These are phyloP conservation scores for Catamblyrhynchus diadema DNA, from an alignment of 2,797 vertebrate species.

Conservation along the genomic window DNA sequence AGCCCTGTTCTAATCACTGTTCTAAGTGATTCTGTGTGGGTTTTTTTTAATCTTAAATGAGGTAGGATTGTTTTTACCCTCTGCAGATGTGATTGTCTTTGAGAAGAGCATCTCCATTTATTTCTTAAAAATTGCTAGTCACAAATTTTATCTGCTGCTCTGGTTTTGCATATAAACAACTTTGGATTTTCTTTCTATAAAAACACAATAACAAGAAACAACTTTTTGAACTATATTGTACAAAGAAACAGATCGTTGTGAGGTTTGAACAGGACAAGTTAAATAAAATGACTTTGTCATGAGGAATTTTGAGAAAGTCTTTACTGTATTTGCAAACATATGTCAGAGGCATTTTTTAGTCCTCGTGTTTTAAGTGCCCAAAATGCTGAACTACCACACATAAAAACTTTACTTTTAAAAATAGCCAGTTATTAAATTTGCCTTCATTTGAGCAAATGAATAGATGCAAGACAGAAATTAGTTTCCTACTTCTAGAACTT, in stretches of 20 bases:
- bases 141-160: constrained; percentile 12
- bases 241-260: not conserved
- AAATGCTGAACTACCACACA: not conserved
- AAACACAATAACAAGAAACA: not conserved
- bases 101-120: constrained; percentile 27
- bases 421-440: not conserved
- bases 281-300: not conserved
- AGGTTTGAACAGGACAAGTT: not conserved
- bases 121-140: constrained; percentile 9
- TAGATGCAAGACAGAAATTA: not conserved
- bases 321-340: not conserved
- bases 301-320: not conserved
- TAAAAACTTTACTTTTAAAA: not conserved
- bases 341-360: not conserved
- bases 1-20: not conserved
- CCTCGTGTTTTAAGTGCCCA: not conserved
- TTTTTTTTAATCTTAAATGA: not conserved
- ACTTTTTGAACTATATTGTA: not conserved
- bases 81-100: not conserved
- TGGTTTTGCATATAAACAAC: constrained; percentile 35
- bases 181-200: not conserved
- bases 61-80: not conserved
- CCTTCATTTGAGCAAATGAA: not conserved
- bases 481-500: not conserved
- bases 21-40: constrained; percentile 22